Base-by-base conservation (phyloP, 2,797 vertebrate species). In the Acanthornis magna region DNA sequence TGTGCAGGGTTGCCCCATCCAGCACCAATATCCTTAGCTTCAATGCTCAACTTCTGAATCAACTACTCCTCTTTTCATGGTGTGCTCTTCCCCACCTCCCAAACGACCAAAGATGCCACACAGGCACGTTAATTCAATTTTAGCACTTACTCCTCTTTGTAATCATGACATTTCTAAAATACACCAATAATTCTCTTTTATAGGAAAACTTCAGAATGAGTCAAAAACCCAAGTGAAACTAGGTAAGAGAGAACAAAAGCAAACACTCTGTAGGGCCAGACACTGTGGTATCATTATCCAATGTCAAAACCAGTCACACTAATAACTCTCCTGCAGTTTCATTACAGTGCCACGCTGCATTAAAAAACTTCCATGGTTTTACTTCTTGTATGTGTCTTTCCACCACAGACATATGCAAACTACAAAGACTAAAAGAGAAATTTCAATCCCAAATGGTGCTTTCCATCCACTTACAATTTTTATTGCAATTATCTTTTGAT, bases 61-160 rank as follows among this genome's bases (percentile, higher is more conserved):
- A 63, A 17, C 18, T 36, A 4, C 9, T 45, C 42, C 20, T 58
- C 47, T 22, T 55, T 30, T 42, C n/a, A 11, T 1, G 6, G 27
- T 11, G 57, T 51, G 11, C 1, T 48, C 32, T 23, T n/a, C 5
- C 3, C 7, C 7, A 16, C 2, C 2, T 2, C 25, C 8, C 20
- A 19, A 47, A 45, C 2, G 30, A 36, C 0, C 0, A 0, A 79
- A 47, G 38, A 42, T 2, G 7, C 11, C 36, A 54, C 30, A n/a
- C 1, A 36, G 67, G 27, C 30, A 68, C 0, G 0, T 19, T 23
- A 51, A 68, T 43, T 29, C n/a, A 21, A 29, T 36, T 54, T 71
- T 10, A 89, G 18, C 29, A 40, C 26, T 74, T 38, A 36, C 5
- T 74, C 3, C 60, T 67, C 53, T 61, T 38, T 6, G 21, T 27